Evolutionary conservation across 2,888 invertebrate genomes (phyloP).

Genomic region (Hydroisotoma schaefferi): DNA sequence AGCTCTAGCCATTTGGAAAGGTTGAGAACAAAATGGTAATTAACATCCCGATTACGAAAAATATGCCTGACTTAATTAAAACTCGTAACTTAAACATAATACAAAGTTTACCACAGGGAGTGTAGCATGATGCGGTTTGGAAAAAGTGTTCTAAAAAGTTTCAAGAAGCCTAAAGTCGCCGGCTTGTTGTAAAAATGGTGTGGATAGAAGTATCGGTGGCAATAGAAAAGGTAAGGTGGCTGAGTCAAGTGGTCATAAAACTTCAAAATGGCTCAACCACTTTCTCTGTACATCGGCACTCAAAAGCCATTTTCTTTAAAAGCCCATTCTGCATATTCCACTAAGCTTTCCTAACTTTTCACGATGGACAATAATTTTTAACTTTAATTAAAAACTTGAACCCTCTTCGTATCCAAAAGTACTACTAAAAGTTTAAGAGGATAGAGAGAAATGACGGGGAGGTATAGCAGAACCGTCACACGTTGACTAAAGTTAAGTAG

Average conservation of each 20-base stretch:
- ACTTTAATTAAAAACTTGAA: conserved; percentile 45
- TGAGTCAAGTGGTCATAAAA: conserved; percentile 10
- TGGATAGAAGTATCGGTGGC: conserved; percentile 11
- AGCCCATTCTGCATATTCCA: neutral
- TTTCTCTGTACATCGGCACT: neutral
- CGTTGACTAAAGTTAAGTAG: neutral
- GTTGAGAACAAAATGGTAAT: too few species aligned
- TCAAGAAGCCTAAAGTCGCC: neutral
- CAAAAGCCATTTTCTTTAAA: neutral
- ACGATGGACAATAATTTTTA: conserved; percentile 46
- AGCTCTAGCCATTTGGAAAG: too few species aligned
- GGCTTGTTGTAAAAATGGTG: conserved; percentile 22
- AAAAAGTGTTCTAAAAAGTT: neutral
- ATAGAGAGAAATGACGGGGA: too few species aligned
- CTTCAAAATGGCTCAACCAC: conserved; percentile 11
- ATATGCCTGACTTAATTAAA: too few species aligned
- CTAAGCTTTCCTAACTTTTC: conserved; percentile 22
- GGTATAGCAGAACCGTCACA: too few species aligned
- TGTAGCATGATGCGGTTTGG: too few species aligned
- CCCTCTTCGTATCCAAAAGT: neutral
- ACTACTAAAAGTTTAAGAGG: neutral
- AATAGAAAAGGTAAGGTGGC: conserved; percentile 7
- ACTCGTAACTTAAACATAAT: too few species aligned
- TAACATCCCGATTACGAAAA: too few species aligned
- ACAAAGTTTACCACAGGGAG: too few species aligned